These are phyloP conservation scores for Torymus texanus DNA, from an alignment of 2,888 invertebrate genomes.

Conservation along the genomic window DNA sequence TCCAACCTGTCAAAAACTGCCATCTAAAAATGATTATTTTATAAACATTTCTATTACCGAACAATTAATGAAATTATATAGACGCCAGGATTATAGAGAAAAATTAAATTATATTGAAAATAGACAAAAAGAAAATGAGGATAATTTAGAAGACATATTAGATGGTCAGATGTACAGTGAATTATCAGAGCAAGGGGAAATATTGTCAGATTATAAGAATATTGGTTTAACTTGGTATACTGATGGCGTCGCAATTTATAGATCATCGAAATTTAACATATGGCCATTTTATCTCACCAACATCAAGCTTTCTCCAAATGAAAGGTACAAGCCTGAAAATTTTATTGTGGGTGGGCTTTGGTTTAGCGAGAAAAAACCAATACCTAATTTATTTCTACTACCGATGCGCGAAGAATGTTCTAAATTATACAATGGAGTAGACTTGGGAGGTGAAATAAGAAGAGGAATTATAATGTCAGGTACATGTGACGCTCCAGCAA, in stretches of 20 bases:
- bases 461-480: conserved; percentile 9
- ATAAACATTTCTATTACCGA: not conserved
- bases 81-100: not conserved
- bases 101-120: conserved; percentile 11
- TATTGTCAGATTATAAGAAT: not conserved
- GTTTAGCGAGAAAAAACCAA: conserved; percentile 19
- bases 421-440: conserved; percentile 1
- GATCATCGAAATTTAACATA: conserved; percentile 18
- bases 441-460: not conserved
- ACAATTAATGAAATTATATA: not conserved
- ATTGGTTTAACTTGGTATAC: conserved; percentile 14
- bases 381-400: conserved; percentile 9
- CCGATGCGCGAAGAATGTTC: conserved; percentile 1
- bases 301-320: not conserved
- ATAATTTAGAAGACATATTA: conserved; percentile 18
- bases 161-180: not conserved
- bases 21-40: not conserved
- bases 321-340: conserved; percentile 24
- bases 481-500: conserved; percentile 17
- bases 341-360: conserved; percentile 11
- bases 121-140: conserved; percentile 11
- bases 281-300: conserved; percentile 9
- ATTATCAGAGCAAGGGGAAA: no score
- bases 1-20: not conserved
- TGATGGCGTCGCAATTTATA: conserved; percentile 4